A percentile compares a stretch with the other conserved stretches of the same genome.
Conservation (phyloP, 1,140 invertebrate genomes). For the Sycophila sp. region DNA sequence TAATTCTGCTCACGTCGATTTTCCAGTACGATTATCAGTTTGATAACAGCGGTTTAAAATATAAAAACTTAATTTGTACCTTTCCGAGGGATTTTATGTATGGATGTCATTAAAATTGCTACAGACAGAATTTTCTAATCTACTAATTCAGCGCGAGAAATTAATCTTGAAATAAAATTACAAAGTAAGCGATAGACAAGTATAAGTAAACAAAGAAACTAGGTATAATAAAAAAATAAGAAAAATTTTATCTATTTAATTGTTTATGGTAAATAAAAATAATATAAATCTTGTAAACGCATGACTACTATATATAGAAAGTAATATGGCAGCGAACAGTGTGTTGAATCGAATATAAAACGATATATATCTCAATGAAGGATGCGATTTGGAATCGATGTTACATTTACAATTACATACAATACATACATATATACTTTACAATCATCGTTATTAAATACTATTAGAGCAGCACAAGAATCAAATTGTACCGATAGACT, state of each 20-base stretch:
- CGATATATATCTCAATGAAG: slow-evolving; percentile 50
- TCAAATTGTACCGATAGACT: slow-evolving; percentile 29
- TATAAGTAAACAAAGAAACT: slow-evolving; percentile 36
- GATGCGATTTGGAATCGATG: slow-evolving; percentile 40
- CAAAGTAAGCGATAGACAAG: slow-evolving; percentile 33
- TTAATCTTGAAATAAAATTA: slow-evolving; percentile 34
- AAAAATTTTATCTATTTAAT: slow-evolving; percentile 30
- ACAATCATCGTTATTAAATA: slow-evolving; percentile 40
- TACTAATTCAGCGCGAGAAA: slow-evolving; percentile 35
- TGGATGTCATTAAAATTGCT: no score
- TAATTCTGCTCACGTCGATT: slow-evolving; percentile 33
- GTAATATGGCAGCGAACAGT: slow-evolving; percentile 44
- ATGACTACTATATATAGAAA: slow-evolving; percentile 47
- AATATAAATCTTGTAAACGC: slow-evolving; percentile 42
- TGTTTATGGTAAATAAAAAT: slow-evolving; percentile 40
- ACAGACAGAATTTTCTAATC: slow-evolving; percentile 36
- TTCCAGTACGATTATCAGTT: no score
- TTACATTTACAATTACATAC: slow-evolving; percentile 45
- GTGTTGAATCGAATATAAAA: slow-evolving; percentile 50
- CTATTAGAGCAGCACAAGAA: slow-evolving; percentile 26
- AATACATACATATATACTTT: slow-evolving; percentile 39
- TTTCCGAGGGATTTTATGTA: no score
- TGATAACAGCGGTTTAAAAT: no score
- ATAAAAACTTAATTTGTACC: no score
- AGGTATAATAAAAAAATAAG: slow-evolving; percentile 40